These are phyloP conservation scores for Chiroxiphia lanceolata DNA, from an alignment of 2,797 vertebrate genomes.

Conservation along the genomic window DNA sequence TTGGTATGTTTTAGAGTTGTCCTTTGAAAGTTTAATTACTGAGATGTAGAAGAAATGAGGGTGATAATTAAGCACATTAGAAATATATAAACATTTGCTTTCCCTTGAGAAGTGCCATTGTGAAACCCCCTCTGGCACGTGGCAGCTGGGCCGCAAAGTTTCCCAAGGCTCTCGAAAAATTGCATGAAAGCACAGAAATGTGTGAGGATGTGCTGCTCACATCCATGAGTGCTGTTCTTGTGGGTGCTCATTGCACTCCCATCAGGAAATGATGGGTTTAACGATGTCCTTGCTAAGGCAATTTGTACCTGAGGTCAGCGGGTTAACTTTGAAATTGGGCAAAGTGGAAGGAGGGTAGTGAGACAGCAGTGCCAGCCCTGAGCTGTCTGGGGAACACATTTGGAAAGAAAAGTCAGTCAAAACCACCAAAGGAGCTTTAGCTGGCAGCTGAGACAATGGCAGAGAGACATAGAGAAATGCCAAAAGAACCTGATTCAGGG, in stretches of 20 bases:
- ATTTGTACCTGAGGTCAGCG: conserved; percentile 23
- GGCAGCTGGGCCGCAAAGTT: neutral
- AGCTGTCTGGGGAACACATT: neutral
- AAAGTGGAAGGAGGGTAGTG: neutral
- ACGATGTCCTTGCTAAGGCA: conserved; percentile 25
- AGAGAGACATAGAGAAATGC: neutral
- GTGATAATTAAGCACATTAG: neutral
- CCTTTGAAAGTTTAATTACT: neutral
- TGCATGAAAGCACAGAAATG: neutral
- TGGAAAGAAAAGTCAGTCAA: conserved; percentile 41
- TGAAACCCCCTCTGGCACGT: neutral
- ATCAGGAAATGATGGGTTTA: conserved; percentile 10
- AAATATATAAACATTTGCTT: neutral
- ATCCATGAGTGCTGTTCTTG: neutral
- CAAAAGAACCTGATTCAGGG: neutral
- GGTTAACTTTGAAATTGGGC: conserved; percentile 29
- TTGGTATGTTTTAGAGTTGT: neutral
- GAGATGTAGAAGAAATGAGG: neutral
- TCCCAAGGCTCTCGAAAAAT: neutral
- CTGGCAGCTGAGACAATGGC: conserved; percentile 38
- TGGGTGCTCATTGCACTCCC: neutral
- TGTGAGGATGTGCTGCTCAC: neutral
- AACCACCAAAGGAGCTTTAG: conserved; percentile 3
- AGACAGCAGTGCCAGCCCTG: neutral
- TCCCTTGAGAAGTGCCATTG: neutral